Evolutionary conservation across 2,888 invertebrate species (phyloP), one percentile per base, ranked within the genome.

Genomic region (Eilema sororculum): DNA sequence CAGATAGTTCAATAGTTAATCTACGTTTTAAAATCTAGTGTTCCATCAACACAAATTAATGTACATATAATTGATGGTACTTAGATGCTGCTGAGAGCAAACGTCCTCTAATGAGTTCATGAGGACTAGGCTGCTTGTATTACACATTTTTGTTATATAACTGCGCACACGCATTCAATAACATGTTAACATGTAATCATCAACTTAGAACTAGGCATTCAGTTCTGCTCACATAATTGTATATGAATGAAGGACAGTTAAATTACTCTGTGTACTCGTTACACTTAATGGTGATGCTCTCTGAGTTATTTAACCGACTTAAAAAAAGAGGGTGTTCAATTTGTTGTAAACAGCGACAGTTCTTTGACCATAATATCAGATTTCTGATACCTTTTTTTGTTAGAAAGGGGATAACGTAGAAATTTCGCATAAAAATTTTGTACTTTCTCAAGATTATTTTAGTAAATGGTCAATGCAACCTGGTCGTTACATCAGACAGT

Each of bases 161-260:
- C 52, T 52, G 52, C 52, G n/a, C 1, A 52, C 52, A 46, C 46
- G 8, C 41, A 16, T 4, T 30, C 30, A 41, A 20, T 57, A 30
- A 30, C 28, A 59, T 66, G n/a, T 46, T 57, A 30, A 30, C 41
- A 59, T 66, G 22, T 66, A 60, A 66, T 66, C 41, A 59, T 41
- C 25, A n/a, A 25, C n/a, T 41, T 41, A 24, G n/a, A 20, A 64
- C 64, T 52, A 52, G 28, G 24, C 52, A 52, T 64, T 9, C 52
- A n/a, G n/a, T 52, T 52, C 52, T 9, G n/a, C n/a, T 52, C 64
- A 28, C n/a, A n/a, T 41, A 46, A 22, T 46, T 41, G 16, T 58
- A 58, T 33, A 25, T 25, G 20, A 25, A 58, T 65, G 24, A 37
- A 58, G 58, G 30, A 58, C 37, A 25, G n/a, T 37, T 5, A 25